Conservation (phyloP, 1,140 invertebrate species). For the Drosophila sulfurigaster region DNA sequence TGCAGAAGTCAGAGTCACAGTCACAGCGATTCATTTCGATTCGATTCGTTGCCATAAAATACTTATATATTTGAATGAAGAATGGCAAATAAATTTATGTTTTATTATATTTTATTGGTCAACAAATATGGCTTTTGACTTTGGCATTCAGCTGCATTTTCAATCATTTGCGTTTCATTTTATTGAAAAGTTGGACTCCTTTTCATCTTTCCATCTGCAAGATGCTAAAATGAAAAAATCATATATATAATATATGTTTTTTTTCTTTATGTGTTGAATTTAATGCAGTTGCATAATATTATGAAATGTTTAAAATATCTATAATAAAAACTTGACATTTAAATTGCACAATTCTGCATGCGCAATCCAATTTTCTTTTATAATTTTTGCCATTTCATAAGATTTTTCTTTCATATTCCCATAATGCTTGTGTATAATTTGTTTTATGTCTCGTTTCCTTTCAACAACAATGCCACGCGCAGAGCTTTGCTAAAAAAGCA, state of each 20-base stretch:
- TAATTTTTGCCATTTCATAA: slow-evolving; percentile 10
- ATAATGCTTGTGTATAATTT: slow-evolving; percentile 42
- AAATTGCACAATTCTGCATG: not conserved
- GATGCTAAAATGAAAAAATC: too few species aligned
- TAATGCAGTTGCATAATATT: too few species aligned
- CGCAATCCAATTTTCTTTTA: slow-evolving; percentile 13
- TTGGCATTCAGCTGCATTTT: slow-evolving; percentile 56
- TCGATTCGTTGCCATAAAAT: slow-evolving; percentile 1
- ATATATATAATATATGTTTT: too few species aligned
- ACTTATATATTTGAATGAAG: slow-evolving; percentile 8
- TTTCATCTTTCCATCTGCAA: not conserved
- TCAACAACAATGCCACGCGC: slow-evolving; percentile 43
- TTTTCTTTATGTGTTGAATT: too few species aligned
- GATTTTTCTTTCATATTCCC: slow-evolving; percentile 13
- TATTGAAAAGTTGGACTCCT: not conserved
- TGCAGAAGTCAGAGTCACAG: slow-evolving; percentile 11
- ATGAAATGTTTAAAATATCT: too few species aligned
- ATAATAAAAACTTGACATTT: too few species aligned
- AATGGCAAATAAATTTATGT: slow-evolving; percentile 60
- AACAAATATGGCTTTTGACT: slow-evolving; percentile 65
- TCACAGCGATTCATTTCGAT: not conserved
- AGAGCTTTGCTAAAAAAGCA: slow-evolving; percentile 61
- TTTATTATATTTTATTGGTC: slow-evolving; percentile 59
- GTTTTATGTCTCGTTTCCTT: slow-evolving; percentile 16
- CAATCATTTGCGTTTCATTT: slow-evolving; percentile 6